Evolutionary conservation across 2,797 vertebrate species (phyloP).

Genomic region (Gobio occitaniae): DNA sequence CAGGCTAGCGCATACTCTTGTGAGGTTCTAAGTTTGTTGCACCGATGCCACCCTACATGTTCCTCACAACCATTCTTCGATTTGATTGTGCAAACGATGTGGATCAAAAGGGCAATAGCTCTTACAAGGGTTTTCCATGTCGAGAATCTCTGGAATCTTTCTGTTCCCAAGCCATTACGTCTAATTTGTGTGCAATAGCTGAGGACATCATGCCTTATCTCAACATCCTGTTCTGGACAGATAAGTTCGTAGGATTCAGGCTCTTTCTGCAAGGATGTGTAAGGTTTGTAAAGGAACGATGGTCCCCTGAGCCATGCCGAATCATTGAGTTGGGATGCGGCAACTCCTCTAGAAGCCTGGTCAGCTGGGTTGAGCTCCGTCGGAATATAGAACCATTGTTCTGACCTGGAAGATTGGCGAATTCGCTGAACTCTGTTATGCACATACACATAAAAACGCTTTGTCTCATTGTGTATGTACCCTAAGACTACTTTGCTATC

Average conservation of each 20-base stretch:
- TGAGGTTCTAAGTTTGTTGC: background rate
- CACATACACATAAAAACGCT: background rate
- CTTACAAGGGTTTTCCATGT: background rate
- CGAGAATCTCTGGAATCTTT: conserved; percentile 3
- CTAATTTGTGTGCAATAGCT: background rate
- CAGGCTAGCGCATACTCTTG: background rate
- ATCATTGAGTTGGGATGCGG: background rate
- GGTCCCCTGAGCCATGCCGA: background rate
- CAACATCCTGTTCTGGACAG: background rate
- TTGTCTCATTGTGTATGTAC: conserved; percentile 1
- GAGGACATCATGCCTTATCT: background rate
- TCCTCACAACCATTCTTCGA: background rate
- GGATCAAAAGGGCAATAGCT: background rate
- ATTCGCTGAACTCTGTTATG: background rate
- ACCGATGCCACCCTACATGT: background rate
- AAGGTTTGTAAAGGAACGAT: background rate
- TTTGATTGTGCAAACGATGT: background rate
- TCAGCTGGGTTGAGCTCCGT: background rate
- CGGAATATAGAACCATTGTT: background rate
- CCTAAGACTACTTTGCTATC: background rate
- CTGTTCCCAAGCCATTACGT: background rate
- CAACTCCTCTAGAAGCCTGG: background rate
- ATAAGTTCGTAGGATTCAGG: background rate
- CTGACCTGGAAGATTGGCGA: background rate
- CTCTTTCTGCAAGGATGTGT: background rate